Percentiles rank a stretch among this genome's conserved stretches.
Conservation (phyloP, 2,888 invertebrate genomes). For the Idaea biselata region DNA sequence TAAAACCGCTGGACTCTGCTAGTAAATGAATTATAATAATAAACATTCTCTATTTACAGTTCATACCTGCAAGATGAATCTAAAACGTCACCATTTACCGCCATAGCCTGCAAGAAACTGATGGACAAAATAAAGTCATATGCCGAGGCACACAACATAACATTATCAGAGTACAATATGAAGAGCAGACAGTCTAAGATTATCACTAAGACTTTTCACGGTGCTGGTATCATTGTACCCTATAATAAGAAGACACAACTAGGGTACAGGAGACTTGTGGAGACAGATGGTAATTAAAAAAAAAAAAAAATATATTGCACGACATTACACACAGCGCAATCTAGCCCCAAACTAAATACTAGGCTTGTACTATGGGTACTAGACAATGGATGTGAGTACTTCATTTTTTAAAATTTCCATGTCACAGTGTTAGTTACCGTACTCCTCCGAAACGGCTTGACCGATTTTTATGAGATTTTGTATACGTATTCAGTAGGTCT, state of each 20-base stretch:
- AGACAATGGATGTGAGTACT: too few relatives aligned
- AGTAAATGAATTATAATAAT: neutral
- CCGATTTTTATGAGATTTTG: too few relatives aligned
- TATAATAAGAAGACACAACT: slow-evolving; percentile 89
- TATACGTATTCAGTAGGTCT: too few relatives aligned
- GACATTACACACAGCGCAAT: too few relatives aligned
- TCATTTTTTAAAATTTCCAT: too few relatives aligned
- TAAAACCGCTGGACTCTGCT: neutral
- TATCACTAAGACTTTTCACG: slow-evolving; percentile 88
- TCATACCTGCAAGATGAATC: slow-evolving; percentile 75
- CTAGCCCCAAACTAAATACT: too few relatives aligned
- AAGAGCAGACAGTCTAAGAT: slow-evolving; percentile 83
- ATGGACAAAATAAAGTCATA: slow-evolving; percentile 83
- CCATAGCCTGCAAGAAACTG: slow-evolving; percentile 79
- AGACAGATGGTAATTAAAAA: slow-evolving; percentile 80
- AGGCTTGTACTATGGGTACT: too few relatives aligned
- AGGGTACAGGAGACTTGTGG: slow-evolving; percentile 90
- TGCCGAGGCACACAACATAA: slow-evolving; percentile 81
- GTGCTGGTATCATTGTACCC: slow-evolving; percentile 92
- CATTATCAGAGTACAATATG: slow-evolving; percentile 76
- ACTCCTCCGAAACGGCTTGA: too few relatives aligned
- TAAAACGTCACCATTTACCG: slow-evolving; percentile 83
- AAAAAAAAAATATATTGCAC: too few relatives aligned
- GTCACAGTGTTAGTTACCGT: too few relatives aligned
- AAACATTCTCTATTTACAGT: slow-evolving; percentile 53